Percentiles rank a stretch among this genome's conserved stretches.
Conservation (phyloP, 2,888 invertebrate species). For the Asteroscopus sphinx region DNA sequence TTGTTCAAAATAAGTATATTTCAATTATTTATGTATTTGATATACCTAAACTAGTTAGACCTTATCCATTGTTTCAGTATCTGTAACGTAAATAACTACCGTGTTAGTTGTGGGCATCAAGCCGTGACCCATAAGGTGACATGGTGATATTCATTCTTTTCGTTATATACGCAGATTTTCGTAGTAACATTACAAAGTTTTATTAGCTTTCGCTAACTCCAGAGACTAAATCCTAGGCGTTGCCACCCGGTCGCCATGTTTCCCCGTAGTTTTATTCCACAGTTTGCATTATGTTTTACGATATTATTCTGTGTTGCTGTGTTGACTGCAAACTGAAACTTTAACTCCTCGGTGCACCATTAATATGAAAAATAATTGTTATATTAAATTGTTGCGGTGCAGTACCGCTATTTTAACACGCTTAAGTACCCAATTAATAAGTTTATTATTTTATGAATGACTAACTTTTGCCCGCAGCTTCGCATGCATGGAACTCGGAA, state of each 20-base stretch:
- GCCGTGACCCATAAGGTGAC: slow-evolving; percentile 25
- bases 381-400: slow-evolving; percentile 18
- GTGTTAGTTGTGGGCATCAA: slow-evolving; percentile 18
- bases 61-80: neutral
- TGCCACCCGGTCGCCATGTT: slow-evolving; percentile 49
- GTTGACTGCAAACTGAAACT: slow-evolving; percentile 24
- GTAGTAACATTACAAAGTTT: slow-evolving; percentile 66
- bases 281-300: slow-evolving; percentile 57
- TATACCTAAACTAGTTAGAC: slow-evolving; percentile 5
- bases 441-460: slow-evolving; percentile 8
- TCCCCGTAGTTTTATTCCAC: slow-evolving; percentile 52
- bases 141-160: slow-evolving; percentile 56
- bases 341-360: slow-evolving; percentile 43
- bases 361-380: slow-evolving; percentile 38
- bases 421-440: slow-evolving; percentile 5
- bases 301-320: no score
- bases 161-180: slow-evolving; percentile 52
- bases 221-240: slow-evolving; percentile 61
- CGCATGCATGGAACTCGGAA: neutral
- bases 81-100: neutral
- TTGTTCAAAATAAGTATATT: no score
- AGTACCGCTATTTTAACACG: slow-evolving; percentile 15
- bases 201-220: slow-evolving; percentile 70
- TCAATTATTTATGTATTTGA: neutral
- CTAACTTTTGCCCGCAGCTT: neutral